A percentile compares a stretch with the other conserved stretches of the same genome.
phyloP scores from a whole-genome alignment of 2,113 vertebrate species.

The Campylomormyrus numenius region DNA sequence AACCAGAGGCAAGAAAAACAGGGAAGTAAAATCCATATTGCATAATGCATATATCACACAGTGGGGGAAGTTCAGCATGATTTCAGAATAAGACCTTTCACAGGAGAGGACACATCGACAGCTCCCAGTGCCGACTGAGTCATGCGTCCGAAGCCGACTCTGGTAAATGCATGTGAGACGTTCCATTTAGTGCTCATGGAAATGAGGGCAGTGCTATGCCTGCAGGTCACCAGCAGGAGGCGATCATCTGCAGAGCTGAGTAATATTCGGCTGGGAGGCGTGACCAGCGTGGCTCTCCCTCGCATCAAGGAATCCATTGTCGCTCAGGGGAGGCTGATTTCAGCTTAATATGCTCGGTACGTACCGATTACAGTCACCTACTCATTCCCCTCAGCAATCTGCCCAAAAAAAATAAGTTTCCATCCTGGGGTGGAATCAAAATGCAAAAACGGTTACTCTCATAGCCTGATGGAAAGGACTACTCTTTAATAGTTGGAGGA shows the following conservation, averaged over 20 bases:
- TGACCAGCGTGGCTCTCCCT: not conserved
- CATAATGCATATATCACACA: not conserved
- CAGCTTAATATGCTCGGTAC: not conserved
- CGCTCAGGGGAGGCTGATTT: not conserved
- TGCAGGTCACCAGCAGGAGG: not conserved
- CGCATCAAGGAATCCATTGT: not conserved
- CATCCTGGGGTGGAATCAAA: not conserved
- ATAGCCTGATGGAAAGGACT: not conserved
- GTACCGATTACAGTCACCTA: not conserved
- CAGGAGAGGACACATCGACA: not conserved
- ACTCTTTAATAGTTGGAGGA: not conserved
- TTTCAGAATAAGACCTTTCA: not conserved
- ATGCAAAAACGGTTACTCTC: not conserved
- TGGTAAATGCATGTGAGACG: too few relatives aligned
- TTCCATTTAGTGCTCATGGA: not conserved
- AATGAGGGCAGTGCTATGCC: not conserved
- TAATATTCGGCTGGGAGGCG: not conserved
- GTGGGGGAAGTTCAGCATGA: not conserved
- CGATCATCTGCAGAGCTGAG: not conserved
- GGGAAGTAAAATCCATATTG: not conserved
- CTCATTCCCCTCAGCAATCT: not conserved
- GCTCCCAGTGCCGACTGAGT: not conserved
- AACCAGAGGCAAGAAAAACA: not conserved
- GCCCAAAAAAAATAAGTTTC: not conserved
- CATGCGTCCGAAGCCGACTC: not conserved